A percentile compares a stretch with the other conserved stretches of the same genome.
Evolutionary conservation across 1,140 invertebrate genomes (phyloP).

Genomic region (Cardiocondyla obscurior): DNA sequence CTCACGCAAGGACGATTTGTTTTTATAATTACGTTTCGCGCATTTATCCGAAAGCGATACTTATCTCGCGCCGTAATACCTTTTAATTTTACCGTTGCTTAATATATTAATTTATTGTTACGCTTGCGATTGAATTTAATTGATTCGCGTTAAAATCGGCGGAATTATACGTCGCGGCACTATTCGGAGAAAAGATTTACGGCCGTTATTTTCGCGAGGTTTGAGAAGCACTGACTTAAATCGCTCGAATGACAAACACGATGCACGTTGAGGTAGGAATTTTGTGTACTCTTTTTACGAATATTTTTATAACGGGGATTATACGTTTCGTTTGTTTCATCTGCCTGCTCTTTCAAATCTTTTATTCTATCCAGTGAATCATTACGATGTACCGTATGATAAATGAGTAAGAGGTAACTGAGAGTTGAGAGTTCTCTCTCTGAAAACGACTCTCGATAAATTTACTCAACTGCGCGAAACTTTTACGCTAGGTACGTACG

Average conservation of each 20-base stretch:
- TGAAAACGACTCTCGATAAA: slow-evolving; percentile 45
- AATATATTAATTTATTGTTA: background rate
- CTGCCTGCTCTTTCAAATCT: background rate
- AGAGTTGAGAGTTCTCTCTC: slow-evolving; percentile 35
- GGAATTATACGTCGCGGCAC: background rate
- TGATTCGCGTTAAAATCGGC: background rate
- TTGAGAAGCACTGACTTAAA: slow-evolving; percentile 40
- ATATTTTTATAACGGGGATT: slow-evolving; percentile 47
- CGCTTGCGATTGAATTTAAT: background rate
- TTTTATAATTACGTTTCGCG: background rate
- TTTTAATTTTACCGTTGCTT: background rate
- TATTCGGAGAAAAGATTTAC: background rate
- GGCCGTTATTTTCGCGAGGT: background rate
- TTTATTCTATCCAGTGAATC: slow-evolving; percentile 41
- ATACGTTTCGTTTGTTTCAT: slow-evolving; percentile 44
- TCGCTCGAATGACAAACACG: slow-evolving; percentile 31
- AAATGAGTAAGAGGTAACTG: slow-evolving; percentile 38
- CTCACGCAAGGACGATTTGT: too few relatives aligned
- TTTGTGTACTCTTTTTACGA: slow-evolving; percentile 22
- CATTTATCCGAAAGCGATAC: background rate
- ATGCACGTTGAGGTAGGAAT: slow-evolving; percentile 20
- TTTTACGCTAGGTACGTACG: slow-evolving; percentile 33
- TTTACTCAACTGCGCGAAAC: slow-evolving; percentile 42
- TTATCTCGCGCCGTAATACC: too few relatives aligned
- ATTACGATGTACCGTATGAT: slow-evolving; percentile 42